Evolutionary conservation across 2,113 vertebrate genomes (phyloP), one percentile per base, ranked within the genome.

Genomic region (Cisticola juncidis): DNA sequence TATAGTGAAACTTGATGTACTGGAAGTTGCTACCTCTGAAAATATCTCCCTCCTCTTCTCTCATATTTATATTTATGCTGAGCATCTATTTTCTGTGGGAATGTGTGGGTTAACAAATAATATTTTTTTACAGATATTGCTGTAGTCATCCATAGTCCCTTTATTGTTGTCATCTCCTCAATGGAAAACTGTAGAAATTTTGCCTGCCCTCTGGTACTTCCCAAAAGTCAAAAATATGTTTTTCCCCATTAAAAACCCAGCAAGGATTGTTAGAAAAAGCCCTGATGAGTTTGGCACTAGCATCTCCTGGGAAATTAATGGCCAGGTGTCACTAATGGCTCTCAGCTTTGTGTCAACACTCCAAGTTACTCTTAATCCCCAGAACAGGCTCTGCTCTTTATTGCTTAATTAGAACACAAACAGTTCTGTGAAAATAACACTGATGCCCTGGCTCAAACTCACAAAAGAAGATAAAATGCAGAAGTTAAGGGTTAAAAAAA

Each of bases 401-500:
- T 95, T 95, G 47, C 90, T 97, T 97, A 96, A 97, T 94, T 96
- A 86, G 69, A 81, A 88, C 94, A 94, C 68, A 97, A 97, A 94
- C 42, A 96, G 62, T 88, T 92, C 35, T 86, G 88, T 92, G 96
- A 97, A 97, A 97, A 97, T 93, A 96, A 80, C 77, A 56, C 60
- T 36, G 92, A 92, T 93, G 42, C 92, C 86, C 91, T 96, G 94
- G 92, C 58, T 95, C 62, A 72, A 86, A 81, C 28, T 74, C 82
- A 94, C 57, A 94, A 84, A 96, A 92, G 24, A 70, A 95, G 94
- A 96, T 74, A 78, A 94, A 96, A 86, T 58, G 60, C 79, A 72
- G 91, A 69, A 94, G 48, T 73, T 94, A 95, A 93, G 80, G 80
- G 70, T 92, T 92, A 76, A 86, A 91, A 84, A 82, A 84, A 19